phyloP scores from a whole-genome alignment of 2,113 vertebrate species.

The Panurus biarmicus region DNA sequence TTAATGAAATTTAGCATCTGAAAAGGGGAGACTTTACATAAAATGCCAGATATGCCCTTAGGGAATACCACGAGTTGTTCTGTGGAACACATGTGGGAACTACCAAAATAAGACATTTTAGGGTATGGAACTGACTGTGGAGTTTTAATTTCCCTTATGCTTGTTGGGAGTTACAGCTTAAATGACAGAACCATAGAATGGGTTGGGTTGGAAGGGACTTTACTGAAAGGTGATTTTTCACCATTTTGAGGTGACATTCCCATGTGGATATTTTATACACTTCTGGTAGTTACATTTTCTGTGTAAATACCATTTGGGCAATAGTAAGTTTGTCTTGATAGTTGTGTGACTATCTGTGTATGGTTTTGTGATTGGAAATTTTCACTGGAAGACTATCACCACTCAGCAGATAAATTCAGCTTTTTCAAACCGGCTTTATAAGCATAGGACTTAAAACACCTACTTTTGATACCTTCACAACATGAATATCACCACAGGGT shows the following conservation, averaged over 20 bases:
- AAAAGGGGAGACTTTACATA: neutral
- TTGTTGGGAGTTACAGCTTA: neutral
- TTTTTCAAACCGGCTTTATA: neutral
- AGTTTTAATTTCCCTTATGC: neutral
- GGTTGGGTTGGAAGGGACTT: neutral
- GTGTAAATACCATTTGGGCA: neutral
- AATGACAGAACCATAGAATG: neutral
- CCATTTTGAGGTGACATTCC: neutral
- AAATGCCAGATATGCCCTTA: neutral
- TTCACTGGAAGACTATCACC: neutral
- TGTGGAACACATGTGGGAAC: neutral
- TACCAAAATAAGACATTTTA: neutral
- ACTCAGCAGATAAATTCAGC: neutral
- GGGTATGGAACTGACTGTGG: neutral
- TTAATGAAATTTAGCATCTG: neutral
- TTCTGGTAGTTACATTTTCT: neutral
- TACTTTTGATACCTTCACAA: rapidly evolving
- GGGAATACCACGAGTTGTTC: neutral
- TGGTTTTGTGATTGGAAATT: neutral
- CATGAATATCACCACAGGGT: rapidly evolving
- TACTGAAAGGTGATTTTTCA: neutral
- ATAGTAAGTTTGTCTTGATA: neutral
- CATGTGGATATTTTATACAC: rapidly evolving
- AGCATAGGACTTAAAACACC: neutral
- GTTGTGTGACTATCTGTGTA: neutral